Conservation (phyloP, 1,140 invertebrate genomes). For the Trichonephila clavata region DNA sequence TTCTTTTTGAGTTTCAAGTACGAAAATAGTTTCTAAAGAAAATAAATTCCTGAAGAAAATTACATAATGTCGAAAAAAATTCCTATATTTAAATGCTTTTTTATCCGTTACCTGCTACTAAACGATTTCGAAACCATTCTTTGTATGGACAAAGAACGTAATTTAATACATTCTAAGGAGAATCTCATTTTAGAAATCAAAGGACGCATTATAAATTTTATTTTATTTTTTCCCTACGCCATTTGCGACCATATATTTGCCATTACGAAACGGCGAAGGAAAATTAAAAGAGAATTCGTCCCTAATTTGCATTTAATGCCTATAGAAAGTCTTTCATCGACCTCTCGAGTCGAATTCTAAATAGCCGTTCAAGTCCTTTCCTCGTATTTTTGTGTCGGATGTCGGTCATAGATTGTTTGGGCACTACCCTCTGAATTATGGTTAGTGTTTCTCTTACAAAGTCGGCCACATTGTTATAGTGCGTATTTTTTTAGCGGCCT, state of each 20-base stretch:
- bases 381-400: constrained; percentile 7
- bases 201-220: neutral
- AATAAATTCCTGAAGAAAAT: too few species aligned
- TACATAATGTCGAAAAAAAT: too few species aligned
- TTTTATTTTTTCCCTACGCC: neutral
- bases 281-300: constrained; percentile 12
- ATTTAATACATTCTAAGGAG: neutral
- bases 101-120: neutral
- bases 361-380: neutral
- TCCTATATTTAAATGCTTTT: neutral
- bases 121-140: neutral
- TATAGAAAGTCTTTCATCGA: constrained; percentile 18
- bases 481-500: neutral
- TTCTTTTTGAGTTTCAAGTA: too few species aligned
- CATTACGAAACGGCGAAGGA: neutral
- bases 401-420: constrained; percentile 18
- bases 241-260: neutral
- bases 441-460: constrained; percentile 28
- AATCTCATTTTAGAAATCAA: neutral
- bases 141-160: neutral
- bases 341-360: neutral
- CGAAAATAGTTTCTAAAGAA: too few species aligned
- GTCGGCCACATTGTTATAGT: constrained; percentile 28
- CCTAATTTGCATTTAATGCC: constrained; percentile 42
- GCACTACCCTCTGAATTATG: constrained; percentile 23